Evolutionary conservation across 2,888 invertebrate genomes (phyloP), one percentile per base, ranked within the genome.

Genomic region (Phasia obesa): DNA sequence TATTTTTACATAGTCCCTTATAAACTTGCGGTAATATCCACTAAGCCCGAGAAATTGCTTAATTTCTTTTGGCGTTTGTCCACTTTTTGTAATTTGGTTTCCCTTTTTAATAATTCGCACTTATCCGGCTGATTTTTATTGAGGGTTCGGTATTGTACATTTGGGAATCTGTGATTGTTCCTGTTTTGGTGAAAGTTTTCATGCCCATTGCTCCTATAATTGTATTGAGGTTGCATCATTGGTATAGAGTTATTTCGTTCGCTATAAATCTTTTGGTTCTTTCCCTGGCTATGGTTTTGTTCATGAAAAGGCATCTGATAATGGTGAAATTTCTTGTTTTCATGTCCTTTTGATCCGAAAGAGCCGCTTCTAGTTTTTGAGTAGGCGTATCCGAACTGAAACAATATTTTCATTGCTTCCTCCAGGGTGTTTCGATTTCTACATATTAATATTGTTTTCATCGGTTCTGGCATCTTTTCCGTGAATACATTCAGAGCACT

Each of bases 301-400:
- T 17, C 35, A 13, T 59, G 13, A 38, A 15, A 38, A 35, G 21
- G 38, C 31, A 35, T 17, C 19, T 49, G 49, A 11, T 49, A 21
- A 49, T 49, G 49, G 19, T 49, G 49, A 11, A 21, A 49, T 25
- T 51, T 51, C 25, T 11, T 51, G 15, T 25, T 51, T 23, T 51
- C 51, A 51, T 38, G 38, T 35, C 23, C 31, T 27, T 47, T 47
- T 62, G 21, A 47, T 62, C n/a, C n/a, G n/a, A 62, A 19, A n/a
- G n/a, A 17, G 4, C 38, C 9, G 7, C 25, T 47, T 25, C 17
- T 0, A 44, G 1, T 44, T 5, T 44, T 62, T 27, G 25, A 27
- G 27, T 44, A 47, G 3, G 42, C 60, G 42, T 60, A 21, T 9
- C 62, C 44, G 11, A 44, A 62, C n/a, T 57, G 13, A 9, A 44